Base-by-base conservation (phyloP, 2,113 vertebrate genomes). In the Calonectris borealis region DNA sequence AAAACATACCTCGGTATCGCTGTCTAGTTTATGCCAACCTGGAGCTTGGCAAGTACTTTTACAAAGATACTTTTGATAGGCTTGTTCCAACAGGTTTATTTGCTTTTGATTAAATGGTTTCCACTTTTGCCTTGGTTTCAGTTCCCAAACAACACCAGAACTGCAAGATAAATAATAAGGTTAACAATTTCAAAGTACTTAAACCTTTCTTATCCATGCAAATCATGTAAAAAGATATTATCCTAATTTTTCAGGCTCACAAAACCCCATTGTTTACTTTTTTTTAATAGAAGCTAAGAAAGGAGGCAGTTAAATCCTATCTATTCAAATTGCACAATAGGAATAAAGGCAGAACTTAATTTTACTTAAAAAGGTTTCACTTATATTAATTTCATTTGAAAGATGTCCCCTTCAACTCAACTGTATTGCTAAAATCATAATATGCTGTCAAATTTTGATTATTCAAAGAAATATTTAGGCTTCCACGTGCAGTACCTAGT, bases 71-170 rank as follows among this genome's bases (percentile, higher is more conserved):
- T 97, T 98, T 91, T 99, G 98, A 95, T 99, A 99, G 6, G 98
- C 96, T 49, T 99, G 98, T 90, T 99, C 99, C 97, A 99, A 91
- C 9, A 99, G 93, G 66, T 98, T 97, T 95, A 99, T 99, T 86
- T 99, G 99, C 81, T 99, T 99, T 78, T 99, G 99, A 96, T 97
- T 99, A 96, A 99, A 99, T 1, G 99, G 97, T 83, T 99, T 99
- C 99, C 99, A 99, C 17, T 99, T 99, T 49, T 98, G 99, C 97
- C 98, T 99, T 2, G 98, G 99, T 95, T 98, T 99, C 97, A 97
- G 95, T 83, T 99, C 99, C 99, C 99, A 99, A 32, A 99, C 98
- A 44, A 99, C 98, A 84, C 99, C 99, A 54, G 99, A 99, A 97
- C 99, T 99, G 83, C 62, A 96, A 97, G 48, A 90, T 12, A 94